Evolutionary conservation across 2,113 vertebrate genomes (phyloP).

Genomic region (Malurus alboscapulatus): DNA sequence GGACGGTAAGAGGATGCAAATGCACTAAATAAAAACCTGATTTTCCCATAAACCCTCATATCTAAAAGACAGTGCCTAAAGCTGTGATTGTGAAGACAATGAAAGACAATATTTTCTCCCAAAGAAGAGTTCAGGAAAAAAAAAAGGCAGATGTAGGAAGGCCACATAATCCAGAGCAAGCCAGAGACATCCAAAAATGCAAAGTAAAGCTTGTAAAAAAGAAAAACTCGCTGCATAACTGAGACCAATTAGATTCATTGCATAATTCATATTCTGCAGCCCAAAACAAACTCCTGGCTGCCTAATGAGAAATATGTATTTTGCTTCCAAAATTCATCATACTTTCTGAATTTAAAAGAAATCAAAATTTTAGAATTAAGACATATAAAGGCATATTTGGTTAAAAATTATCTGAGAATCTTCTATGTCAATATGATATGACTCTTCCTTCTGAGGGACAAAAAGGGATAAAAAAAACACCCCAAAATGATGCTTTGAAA

Average conservation of each 20-base stretch:
- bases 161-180: background rate
- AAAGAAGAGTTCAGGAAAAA: background rate
- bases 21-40: background rate
- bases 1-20: background rate
- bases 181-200: background rate
- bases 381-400: background rate
- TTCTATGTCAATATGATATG: background rate
- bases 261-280: background rate
- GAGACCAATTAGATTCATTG: background rate
- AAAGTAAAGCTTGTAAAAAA: background rate
- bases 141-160: background rate
- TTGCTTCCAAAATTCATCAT: background rate
- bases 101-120: background rate
- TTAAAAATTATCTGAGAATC: background rate
- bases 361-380: background rate
- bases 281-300: background rate
- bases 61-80: background rate
- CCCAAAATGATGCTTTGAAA: background rate
- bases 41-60: background rate
- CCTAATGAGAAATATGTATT: background rate
- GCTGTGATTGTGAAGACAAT: background rate
- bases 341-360: background rate
- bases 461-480: fast-evolving
- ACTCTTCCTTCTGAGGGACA: background rate
- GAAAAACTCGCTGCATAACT: background rate